These are phyloP conservation scores for Maconellicoccus hirsutus DNA, from an alignment of 1,140 invertebrate species.

Conservation along the genomic window DNA sequence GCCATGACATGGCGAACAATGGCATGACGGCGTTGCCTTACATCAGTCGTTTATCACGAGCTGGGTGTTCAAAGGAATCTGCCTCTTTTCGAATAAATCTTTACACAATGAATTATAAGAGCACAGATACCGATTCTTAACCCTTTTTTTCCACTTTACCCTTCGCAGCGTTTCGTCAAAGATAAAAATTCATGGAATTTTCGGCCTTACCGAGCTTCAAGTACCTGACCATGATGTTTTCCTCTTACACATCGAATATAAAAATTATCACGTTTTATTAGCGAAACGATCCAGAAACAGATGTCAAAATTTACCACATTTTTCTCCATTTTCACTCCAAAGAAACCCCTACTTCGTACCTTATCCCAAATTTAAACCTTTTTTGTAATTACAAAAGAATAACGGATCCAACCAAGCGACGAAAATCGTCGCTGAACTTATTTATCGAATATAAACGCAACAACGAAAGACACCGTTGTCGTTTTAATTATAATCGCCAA, in stretches of 20 bases:
- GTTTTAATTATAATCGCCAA: too few species aligned
- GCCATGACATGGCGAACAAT: background rate
- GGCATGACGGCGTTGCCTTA: background rate
- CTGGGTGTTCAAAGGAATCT: constrained; percentile 3
- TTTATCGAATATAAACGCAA: background rate
- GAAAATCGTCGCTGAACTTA: background rate
- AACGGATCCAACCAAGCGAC: too few species aligned
- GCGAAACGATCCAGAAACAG: background rate
- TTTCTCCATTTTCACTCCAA: background rate
- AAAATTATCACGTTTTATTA: background rate
- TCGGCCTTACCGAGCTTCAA: background rate
- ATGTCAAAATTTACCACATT: background rate
- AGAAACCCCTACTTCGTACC: too few species aligned
- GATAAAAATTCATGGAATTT: background rate
- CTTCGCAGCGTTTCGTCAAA: background rate
- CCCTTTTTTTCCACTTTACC: background rate
- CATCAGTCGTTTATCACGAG: background rate
- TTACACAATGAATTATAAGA: background rate
- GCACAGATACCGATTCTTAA: background rate
- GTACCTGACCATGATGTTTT: background rate
- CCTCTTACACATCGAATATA: background rate
- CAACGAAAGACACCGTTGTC: too few species aligned
- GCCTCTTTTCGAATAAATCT: background rate
- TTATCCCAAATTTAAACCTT: too few species aligned
- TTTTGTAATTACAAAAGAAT: too few species aligned